These are phyloP conservation scores for Quiscalus mexicanus DNA, from an alignment of 2,113 vertebrate genomes.

Conservation along the genomic window DNA sequence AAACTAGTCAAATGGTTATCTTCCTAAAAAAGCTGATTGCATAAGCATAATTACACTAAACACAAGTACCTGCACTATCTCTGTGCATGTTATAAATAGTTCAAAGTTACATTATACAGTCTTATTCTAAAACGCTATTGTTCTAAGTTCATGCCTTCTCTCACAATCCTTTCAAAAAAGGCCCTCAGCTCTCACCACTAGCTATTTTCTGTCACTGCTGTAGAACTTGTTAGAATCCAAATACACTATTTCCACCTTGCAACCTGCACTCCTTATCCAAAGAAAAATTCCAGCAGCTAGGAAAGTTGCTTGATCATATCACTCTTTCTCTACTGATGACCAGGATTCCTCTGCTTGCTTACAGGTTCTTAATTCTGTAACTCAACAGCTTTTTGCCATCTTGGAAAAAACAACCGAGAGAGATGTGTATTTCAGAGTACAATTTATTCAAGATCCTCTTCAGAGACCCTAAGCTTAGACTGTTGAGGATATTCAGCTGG, in stretches of 20 bases:
- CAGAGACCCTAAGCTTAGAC: not conserved
- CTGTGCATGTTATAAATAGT: conserved; percentile 70
- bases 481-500: not conserved
- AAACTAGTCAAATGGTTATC: conserved; percentile 74
- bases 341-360: not conserved
- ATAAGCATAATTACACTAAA: conserved; percentile 82
- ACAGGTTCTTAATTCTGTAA: not conserved
- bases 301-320: not conserved
- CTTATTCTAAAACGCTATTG: conserved; percentile 75
- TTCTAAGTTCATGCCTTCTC: conserved; percentile 60
- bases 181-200: not conserved
- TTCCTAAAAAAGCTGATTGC: conserved; percentile 74
- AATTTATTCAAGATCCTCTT: not conserved
- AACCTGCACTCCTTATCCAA: not conserved
- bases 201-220: conserved; percentile 25
- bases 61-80: conserved; percentile 77
- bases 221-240: conserved; percentile 14
- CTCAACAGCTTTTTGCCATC: not conserved
- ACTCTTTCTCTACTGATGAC: not conserved
- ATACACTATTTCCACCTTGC: conserved; percentile 22
- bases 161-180: not conserved
- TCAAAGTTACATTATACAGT: conserved; percentile 73
- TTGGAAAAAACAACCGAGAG: not conserved
- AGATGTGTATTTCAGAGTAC: not conserved
- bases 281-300: not conserved